These are phyloP conservation scores for Syngnathus floridae DNA, from an alignment of 2,113 vertebrate genomes.

Conservation along the genomic window DNA sequence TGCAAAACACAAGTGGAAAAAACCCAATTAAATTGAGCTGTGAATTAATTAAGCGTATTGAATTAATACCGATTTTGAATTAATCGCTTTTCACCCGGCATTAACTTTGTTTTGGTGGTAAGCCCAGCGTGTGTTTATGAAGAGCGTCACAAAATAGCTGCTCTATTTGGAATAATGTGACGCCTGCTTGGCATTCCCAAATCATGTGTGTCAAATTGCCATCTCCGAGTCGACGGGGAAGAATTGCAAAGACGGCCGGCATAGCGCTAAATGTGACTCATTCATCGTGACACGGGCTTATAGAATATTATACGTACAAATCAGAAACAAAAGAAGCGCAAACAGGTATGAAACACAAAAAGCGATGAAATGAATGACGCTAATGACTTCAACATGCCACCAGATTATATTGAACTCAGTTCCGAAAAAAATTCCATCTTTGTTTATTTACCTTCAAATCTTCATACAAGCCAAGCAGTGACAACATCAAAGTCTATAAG, in stretches of 20 bases:
- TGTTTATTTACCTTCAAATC: not conserved
- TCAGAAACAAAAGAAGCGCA: constrained; percentile 52
- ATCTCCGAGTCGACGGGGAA: constrained; percentile 48
- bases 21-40: constrained; percentile 28
- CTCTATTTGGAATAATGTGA: constrained; percentile 15
- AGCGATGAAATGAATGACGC: constrained; percentile 51
- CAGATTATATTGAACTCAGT: constrained; percentile 51
- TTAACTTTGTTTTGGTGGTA: constrained; percentile 20
- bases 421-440: not conserved
- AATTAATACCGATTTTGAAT: constrained; percentile 28
- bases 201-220: constrained; percentile 65
- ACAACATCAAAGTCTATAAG: not conserved
- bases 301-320: constrained; percentile 60
- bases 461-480: not conserved
- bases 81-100: constrained; percentile 30
- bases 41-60: constrained; percentile 21
- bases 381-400: constrained; percentile 37
- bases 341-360: constrained; percentile 45
- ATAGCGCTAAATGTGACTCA: constrained; percentile 44
- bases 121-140: constrained; percentile 5
- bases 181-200: constrained; percentile 45
- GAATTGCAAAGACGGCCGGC: constrained; percentile 47
- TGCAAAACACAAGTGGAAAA: constrained; percentile 3
- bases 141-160: constrained; percentile 17
- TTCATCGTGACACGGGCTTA: constrained; percentile 44